Evolutionary conservation across 2,888 invertebrate species (phyloP), one percentile per base, ranked within the genome.

Genomic region (Ceramica pisi): DNA sequence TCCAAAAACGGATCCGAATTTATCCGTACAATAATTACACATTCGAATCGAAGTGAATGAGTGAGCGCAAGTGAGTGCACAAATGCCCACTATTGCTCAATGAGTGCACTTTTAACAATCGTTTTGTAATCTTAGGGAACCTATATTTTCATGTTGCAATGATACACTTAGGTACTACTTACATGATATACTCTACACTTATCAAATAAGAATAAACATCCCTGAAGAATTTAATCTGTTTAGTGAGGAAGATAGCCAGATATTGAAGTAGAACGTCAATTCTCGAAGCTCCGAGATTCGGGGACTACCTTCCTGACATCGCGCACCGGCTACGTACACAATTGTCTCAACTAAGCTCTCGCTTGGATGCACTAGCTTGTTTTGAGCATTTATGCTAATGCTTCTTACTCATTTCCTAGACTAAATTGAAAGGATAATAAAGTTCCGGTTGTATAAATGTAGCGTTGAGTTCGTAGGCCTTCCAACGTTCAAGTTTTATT

Each of bases 321-420:
- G 31, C 31, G 31, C 31, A 5, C 51, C 10, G 21, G 62, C 65
- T 66, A 73, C 70, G 66, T 72, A 75, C 64, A 62, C 70, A 70
- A n/a, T 71, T 71, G 57, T 67, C 48, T 48, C 12, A 21, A 26
- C 23, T 50, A 19, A 78, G 44, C 19, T 60, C 68, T 50, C 67
- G 70, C 61, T 72, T 35, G 68, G 50, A 59, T 81, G 53, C 53
- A 59, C 44, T 65, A 50, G 26, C 38, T 66, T 67, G 48, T 50
- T 74, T 69, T 66, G 56, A 75, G 64, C 51, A 35, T 71, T 71
- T 73, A 82, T 77, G 71, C 65, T 69, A 79, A 82, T 71, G 19
- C 38, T 44, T 62, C 12, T 53, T 62, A 51, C 57, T 75, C 62
- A 76, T 83, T 80, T 85, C 72, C 80, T 82, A 56, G 21, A 72